Evolutionary conservation across 2,113 vertebrate genomes (phyloP).

Genomic region (Ibidorhyncha struthersii): DNA sequence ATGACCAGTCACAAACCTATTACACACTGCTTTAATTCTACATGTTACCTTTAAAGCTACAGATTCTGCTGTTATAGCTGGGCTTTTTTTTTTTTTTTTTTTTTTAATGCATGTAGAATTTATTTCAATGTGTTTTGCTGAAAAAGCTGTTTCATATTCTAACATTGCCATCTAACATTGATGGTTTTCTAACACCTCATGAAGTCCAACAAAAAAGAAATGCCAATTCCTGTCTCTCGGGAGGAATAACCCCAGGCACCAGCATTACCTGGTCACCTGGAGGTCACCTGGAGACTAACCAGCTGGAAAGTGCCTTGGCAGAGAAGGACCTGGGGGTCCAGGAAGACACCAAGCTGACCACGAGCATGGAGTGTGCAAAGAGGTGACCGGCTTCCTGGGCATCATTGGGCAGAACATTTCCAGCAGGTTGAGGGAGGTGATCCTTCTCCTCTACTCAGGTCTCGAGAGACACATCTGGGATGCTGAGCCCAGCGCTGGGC

Average conservation of each 20-base stretch:
- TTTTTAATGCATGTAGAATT: not conserved
- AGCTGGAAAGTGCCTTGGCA: not conserved
- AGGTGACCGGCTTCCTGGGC: fast-evolving
- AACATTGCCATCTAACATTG: not conserved
- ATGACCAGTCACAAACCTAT: not conserved
- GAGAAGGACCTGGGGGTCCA: not conserved
- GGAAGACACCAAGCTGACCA: not conserved
- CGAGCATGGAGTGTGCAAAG: not conserved
- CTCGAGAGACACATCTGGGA: fast-evolving
- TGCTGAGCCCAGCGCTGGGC: not conserved
- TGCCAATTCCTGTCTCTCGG: not conserved
- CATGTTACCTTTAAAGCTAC: not conserved
- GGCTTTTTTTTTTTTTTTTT: not conserved
- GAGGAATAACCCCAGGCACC: not conserved
- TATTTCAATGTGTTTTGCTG: not conserved
- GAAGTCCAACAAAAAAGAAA: not conserved
- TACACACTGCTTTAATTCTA: not conserved
- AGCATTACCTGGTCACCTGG: not conserved
- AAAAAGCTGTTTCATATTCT: not conserved
- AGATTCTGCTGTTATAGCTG: not conserved
- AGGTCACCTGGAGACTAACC: not conserved
- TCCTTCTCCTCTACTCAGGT: not conserved
- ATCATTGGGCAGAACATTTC: not conserved
- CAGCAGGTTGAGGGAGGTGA: not conserved
- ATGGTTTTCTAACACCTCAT: not conserved